A percentile compares a stretch with the other conserved stretches of the same genome.
These are phyloP conservation scores for Pavo muticus DNA, from an alignment of 2,113 vertebrate genomes.

Conservation along the genomic window DNA sequence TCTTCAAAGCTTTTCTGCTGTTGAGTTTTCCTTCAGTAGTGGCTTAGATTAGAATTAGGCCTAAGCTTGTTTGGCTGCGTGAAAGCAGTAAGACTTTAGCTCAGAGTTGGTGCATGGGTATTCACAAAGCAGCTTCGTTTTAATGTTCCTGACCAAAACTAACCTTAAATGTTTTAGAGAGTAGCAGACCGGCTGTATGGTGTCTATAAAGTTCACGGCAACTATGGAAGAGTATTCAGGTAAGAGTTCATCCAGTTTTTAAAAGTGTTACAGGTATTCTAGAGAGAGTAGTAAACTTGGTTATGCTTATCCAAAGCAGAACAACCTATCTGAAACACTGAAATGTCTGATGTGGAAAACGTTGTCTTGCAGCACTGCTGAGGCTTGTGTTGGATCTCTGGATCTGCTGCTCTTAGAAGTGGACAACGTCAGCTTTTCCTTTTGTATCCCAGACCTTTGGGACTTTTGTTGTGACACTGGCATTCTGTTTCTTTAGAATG, in stretches of 20 bases:
- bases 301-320: not conserved
- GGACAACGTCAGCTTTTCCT: not conserved
- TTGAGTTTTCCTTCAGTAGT: not conserved
- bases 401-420: not conserved
- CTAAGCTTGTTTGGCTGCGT: not conserved
- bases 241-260: constrained; percentile 60
- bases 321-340: not conserved
- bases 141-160: constrained; percentile 22
- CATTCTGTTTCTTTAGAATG: not conserved
- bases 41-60: not conserved
- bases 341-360: not conserved
- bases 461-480: not conserved
- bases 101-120: not conserved
- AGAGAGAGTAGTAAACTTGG: not conserved
- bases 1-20: not conserved
- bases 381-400: not conserved
- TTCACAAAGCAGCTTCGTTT: not conserved
- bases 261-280: not conserved
- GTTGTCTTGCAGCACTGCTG: not conserved
- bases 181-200: constrained; percentile 95
- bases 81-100: not conserved
- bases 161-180: constrained; percentile 81
- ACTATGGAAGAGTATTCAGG: constrained; percentile 98
- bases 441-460: not conserved
- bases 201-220: constrained; percentile 97